These are phyloP conservation scores for Scaeva pyrastri DNA, from an alignment of 2,888 invertebrate species.

Conservation along the genomic window DNA sequence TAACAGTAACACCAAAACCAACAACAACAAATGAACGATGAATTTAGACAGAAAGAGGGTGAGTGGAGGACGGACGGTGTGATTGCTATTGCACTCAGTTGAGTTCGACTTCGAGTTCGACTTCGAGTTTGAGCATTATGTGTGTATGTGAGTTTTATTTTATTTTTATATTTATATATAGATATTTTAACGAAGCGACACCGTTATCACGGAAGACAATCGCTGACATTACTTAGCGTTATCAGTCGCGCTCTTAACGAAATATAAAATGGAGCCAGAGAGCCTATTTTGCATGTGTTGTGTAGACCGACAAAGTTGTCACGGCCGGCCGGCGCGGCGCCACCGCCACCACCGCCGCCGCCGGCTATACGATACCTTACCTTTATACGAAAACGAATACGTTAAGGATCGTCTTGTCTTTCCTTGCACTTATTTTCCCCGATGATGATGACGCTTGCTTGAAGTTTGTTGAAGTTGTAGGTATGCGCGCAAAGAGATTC, in stretches of 20 bases:
- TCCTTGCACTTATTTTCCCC: background rate
- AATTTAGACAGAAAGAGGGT: background rate
- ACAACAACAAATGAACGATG: background rate
- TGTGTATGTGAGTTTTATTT: slow-evolving; percentile 34
- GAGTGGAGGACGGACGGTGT: background rate
- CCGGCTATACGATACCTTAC: slow-evolving; percentile 1
- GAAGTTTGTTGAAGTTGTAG: background rate
- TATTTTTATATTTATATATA: slow-evolving; percentile 42
- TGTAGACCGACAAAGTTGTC: slow-evolving; percentile 72
- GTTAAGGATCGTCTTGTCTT: slow-evolving; percentile 41
- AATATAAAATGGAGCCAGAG: slow-evolving; percentile 75
- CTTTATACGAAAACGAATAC: too few relatives aligned
- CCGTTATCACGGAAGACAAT: slow-evolving; percentile 73
- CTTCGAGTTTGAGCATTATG: background rate
- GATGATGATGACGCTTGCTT: slow-evolving; percentile 16
- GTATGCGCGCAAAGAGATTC: slow-evolving; percentile 58
- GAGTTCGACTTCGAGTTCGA: background rate
- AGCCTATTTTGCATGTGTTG: slow-evolving; percentile 74
- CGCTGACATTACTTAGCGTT: slow-evolving; percentile 76
- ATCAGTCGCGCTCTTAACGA: slow-evolving; percentile 75
- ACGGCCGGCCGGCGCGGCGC: slow-evolving; percentile 56
- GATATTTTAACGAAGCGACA: slow-evolving; percentile 39
- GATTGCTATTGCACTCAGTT: slow-evolving; percentile 26
- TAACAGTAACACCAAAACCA: background rate
- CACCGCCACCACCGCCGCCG: slow-evolving; percentile 1